phyloP scores from a whole-genome alignment of 2,888 invertebrate genomes.

The Cybosia mesomella region DNA sequence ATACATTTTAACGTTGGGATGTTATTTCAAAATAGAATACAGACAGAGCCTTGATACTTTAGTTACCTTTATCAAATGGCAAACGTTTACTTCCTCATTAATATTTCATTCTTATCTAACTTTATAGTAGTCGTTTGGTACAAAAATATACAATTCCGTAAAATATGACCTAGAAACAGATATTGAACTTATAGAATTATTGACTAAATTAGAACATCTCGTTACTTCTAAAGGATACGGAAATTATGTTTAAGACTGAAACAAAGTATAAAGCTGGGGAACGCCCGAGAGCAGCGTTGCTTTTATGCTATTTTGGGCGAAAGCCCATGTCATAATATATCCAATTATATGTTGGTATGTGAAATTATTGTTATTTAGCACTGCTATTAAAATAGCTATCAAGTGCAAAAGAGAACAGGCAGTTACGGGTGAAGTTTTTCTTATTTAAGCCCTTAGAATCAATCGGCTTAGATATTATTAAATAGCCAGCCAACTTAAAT shows the following conservation, averaged over 20 bases:
- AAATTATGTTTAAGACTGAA: background rate
- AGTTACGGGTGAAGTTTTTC: background rate
- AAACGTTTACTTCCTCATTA: background rate
- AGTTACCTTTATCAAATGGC: background rate
- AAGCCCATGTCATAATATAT: background rate
- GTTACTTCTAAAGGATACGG: background rate
- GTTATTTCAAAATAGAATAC: background rate
- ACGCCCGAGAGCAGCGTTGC: background rate
- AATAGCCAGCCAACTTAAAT: no score
- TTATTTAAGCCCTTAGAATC: background rate
- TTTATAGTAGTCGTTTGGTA: background rate
- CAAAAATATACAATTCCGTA: background rate
- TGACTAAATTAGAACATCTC: background rate
- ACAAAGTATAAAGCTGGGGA: background rate
- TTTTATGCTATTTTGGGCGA: slow-evolving; percentile 2
- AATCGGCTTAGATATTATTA: no score
- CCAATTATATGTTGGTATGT: background rate
- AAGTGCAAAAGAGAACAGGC: background rate
- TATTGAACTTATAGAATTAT: slow-evolving; percentile 1
- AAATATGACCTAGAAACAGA: background rate
- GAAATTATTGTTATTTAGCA: background rate
- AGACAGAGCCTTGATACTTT: background rate
- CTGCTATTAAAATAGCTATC: background rate
- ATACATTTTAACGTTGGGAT: background rate
- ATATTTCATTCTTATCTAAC: background rate